These are phyloP conservation scores for Phrixothrix hirtus DNA, from an alignment of 2,888 invertebrate species.

Conservation along the genomic window DNA sequence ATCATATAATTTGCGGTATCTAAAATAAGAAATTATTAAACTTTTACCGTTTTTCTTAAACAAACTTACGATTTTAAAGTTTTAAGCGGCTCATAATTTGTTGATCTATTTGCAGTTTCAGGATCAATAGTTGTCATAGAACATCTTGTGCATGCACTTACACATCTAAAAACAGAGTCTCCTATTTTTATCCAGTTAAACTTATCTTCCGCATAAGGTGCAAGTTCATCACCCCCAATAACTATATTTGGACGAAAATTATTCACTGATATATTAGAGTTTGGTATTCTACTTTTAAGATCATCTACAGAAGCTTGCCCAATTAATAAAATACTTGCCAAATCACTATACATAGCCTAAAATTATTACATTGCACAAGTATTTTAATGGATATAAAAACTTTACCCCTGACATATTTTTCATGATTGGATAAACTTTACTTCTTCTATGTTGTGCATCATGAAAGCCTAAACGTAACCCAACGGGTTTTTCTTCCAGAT, in stretches of 20 bases:
- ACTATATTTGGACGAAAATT: no score
- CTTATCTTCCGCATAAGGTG: constrained; percentile 59
- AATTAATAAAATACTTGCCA: constrained; percentile 60
- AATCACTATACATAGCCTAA: constrained; percentile 60
- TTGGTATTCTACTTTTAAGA: constrained; percentile 55
- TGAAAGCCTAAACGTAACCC: constrained; percentile 52
- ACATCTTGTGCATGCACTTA: no score
- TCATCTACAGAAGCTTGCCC: constrained; percentile 59
- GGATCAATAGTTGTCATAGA: no score
- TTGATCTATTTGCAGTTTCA: no score
- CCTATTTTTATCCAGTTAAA: no score
- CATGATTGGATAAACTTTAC: constrained; percentile 45
- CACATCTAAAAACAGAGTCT: no score
- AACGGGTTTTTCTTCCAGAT: constrained; percentile 44
- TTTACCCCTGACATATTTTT: constrained; percentile 44
- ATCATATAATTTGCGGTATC: no score
- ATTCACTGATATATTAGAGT: constrained; percentile 51
- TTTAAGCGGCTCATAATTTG: no score
- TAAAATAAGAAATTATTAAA: no score
- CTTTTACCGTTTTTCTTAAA: no score
- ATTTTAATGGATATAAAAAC: background rate
- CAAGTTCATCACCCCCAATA: constrained; percentile 57
- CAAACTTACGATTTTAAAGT: no score
- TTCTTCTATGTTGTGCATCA: constrained; percentile 41
- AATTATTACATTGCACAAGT: background rate